Evolutionary conservation across 2,888 invertebrate species (phyloP).

Genomic region (Sturmia bella): DNA sequence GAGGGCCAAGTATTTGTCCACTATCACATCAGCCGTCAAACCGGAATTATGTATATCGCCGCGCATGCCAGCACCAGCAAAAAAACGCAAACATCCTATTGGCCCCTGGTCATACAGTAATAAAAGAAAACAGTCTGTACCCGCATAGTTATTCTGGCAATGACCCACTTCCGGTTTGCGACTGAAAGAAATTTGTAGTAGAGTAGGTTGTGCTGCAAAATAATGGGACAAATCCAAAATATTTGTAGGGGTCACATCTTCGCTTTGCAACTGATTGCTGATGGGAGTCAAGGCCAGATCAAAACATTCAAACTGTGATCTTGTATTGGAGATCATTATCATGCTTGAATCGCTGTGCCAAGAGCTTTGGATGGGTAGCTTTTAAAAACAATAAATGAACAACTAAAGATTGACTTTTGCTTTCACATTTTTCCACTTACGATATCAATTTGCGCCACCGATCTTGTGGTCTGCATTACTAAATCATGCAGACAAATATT

Average conservation of each 20-base stretch:
- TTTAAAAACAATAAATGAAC: slow-evolving; percentile 72
- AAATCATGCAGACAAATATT: slow-evolving; percentile 91
- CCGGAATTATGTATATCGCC: slow-evolving; percentile 82
- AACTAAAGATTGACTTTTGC: background rate
- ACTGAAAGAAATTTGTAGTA: slow-evolving; percentile 85
- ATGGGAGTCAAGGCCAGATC: slow-evolving; percentile 87
- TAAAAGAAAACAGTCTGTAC: slow-evolving; percentile 83
- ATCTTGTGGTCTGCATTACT: slow-evolving; percentile 87
- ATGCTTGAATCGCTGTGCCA: slow-evolving; percentile 89
- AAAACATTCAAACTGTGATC: slow-evolving; percentile 89
- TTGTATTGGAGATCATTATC: slow-evolving; percentile 86
- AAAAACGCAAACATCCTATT: slow-evolving; percentile 83
- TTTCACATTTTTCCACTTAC: slow-evolving; percentile 83
- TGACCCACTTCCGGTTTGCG: slow-evolving; percentile 82
- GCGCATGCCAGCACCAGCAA: slow-evolving; percentile 82
- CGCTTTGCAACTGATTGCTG: slow-evolving; percentile 86
- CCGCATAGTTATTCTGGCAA: slow-evolving; percentile 79
- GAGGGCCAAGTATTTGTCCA: slow-evolving; percentile 85
- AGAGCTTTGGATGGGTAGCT: slow-evolving; percentile 86
- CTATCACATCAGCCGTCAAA: slow-evolving; percentile 84
- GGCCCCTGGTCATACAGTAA: slow-evolving; percentile 86
- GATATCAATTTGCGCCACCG: slow-evolving; percentile 88
- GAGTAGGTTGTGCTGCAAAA: slow-evolving; percentile 83
- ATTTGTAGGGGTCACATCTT: slow-evolving; percentile 85
- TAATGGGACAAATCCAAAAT: slow-evolving; percentile 85